These are phyloP conservation scores for Agonopterix arenella DNA, from an alignment of 2,888 invertebrate genomes.

Conservation along the genomic window DNA sequence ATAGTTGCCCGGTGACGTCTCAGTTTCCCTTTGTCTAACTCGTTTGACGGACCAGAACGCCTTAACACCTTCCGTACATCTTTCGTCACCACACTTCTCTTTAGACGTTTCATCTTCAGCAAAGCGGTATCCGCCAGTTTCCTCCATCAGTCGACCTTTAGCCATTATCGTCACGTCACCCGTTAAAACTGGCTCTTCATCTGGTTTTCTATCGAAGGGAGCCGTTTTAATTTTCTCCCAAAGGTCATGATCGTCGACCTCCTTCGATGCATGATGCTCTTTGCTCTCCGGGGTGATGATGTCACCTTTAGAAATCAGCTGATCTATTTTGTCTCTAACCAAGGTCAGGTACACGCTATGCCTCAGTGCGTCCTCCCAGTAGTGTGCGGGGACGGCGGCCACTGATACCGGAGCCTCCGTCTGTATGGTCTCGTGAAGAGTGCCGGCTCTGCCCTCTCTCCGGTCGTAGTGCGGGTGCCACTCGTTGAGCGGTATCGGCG, in stretches of 20 bases:
- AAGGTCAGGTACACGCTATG: constrained; percentile 82
- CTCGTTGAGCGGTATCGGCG: constrained; percentile 56
- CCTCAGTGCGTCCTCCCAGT: constrained; percentile 82
- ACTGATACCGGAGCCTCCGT: constrained; percentile 30
- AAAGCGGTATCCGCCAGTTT: constrained; percentile 72
- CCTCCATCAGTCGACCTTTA: constrained; percentile 78
- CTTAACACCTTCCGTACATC: constrained; percentile 71
- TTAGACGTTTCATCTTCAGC: constrained; percentile 59
- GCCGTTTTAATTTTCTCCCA: constrained; percentile 70
- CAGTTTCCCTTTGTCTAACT: constrained; percentile 78
- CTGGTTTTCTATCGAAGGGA: constrained; percentile 52
- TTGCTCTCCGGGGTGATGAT: constrained; percentile 36
- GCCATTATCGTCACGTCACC: constrained; percentile 81
- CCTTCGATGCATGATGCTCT: constrained; percentile 36
- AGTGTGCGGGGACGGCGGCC: constrained; percentile 53
- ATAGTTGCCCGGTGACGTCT: constrained; percentile 57
- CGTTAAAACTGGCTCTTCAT: constrained; percentile 67
- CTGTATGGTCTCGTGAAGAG: constrained; percentile 38
- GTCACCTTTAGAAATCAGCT: constrained; percentile 57
- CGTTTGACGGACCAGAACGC: constrained; percentile 84
- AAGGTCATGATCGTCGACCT: constrained; percentile 60
- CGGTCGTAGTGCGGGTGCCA: constrained; percentile 38
- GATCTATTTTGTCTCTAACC: constrained; percentile 73
- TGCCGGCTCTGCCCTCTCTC: constrained; percentile 30
- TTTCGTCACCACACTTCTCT: constrained; percentile 53